Percentiles rank a stretch among this genome's conserved stretches.
These are phyloP conservation scores for Fukomys damarensis DNA, from an alignment of 2,113 vertebrate species.

Conservation along the genomic window DNA sequence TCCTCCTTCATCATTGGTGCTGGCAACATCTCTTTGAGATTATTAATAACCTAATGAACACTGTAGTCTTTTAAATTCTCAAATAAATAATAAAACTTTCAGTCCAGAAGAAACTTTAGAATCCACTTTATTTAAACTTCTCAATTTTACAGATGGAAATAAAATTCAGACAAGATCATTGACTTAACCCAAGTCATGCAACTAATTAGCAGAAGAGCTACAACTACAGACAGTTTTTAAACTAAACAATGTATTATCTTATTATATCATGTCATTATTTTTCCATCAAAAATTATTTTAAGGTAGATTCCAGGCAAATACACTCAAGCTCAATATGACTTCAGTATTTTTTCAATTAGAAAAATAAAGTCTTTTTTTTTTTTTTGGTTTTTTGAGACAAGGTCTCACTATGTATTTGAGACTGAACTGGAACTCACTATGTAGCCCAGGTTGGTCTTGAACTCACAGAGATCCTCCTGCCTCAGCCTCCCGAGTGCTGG, in stretches of 20 bases:
- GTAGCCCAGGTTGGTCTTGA: too few species aligned
- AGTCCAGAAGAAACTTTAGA: constrained; percentile 24
- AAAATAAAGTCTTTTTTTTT: constrained; percentile 26
- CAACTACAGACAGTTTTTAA: constrained; percentile 19
- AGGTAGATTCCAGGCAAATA: constrained; percentile 8
- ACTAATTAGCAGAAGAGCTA: neutral
- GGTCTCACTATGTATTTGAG: too few species aligned
- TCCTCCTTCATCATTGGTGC: neutral
- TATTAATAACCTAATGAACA: neutral
- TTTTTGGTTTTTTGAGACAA: too few species aligned
- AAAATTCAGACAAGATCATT: constrained; percentile 20
- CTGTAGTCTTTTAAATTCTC: neutral
- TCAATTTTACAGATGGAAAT: constrained; percentile 17
- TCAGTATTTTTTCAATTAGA: neutral
- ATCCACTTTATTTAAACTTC: constrained; percentile 21
- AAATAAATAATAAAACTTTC: neutral
- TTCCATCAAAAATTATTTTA: constrained; percentile 45
- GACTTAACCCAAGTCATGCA: neutral
- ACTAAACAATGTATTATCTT: neutral
- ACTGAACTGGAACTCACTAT: too few species aligned
- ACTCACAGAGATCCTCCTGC: too few species aligned
- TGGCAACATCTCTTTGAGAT: neutral
- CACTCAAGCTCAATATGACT: neutral
- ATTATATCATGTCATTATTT: neutral
- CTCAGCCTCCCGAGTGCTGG: too few species aligned